Evolutionary conservation across 2,888 invertebrate species (phyloP).

Genomic region (Hydriomena furcata): DNA sequence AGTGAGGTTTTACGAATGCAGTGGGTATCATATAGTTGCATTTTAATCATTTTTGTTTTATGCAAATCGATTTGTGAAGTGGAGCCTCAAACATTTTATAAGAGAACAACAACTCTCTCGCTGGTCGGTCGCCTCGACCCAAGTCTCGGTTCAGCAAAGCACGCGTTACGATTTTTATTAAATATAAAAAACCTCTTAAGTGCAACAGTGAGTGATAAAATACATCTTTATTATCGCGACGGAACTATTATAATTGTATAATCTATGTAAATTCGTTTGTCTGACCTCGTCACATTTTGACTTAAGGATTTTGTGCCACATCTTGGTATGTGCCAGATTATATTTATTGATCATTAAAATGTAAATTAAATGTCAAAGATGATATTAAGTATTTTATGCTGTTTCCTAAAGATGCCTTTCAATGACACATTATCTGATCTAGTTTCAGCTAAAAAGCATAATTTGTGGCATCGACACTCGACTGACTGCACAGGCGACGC

Average conservation of each 20-base stretch:
- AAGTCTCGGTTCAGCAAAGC: slow-evolving; percentile 40
- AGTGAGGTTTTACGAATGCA: slow-evolving; percentile 54
- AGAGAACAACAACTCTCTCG: slow-evolving; percentile 65
- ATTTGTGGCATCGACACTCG: slow-evolving; percentile 64
- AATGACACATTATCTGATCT: slow-evolving; percentile 45
- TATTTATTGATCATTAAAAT: slow-evolving; percentile 76
- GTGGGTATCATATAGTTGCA: slow-evolving; percentile 56
- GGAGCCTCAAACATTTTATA: slow-evolving; percentile 59
- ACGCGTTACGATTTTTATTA: slow-evolving; percentile 42
- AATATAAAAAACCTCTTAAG: slow-evolving; percentile 40
- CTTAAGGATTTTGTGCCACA: slow-evolving; percentile 70
- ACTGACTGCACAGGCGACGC: slow-evolving; percentile 47
- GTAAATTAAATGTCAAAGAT: slow-evolving; percentile 72
- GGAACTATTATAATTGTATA: slow-evolving; percentile 56
- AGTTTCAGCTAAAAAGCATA: slow-evolving; percentile 71
- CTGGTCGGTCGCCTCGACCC: slow-evolving; percentile 63
- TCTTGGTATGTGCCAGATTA: slow-evolving; percentile 69
- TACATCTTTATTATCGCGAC: slow-evolving; percentile 41
- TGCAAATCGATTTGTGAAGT: slow-evolving; percentile 64
- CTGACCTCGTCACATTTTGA: slow-evolving; percentile 72
- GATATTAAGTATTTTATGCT: slow-evolving; percentile 60
- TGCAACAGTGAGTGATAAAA: slow-evolving; percentile 53
- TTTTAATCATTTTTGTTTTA: slow-evolving; percentile 68
- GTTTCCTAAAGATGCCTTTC: slow-evolving; percentile 46
- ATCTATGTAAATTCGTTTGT: slow-evolving; percentile 66